These are phyloP conservation scores for Stenodema calcarata DNA, from an alignment of 2,888 invertebrate species.

Conservation along the genomic window DNA sequence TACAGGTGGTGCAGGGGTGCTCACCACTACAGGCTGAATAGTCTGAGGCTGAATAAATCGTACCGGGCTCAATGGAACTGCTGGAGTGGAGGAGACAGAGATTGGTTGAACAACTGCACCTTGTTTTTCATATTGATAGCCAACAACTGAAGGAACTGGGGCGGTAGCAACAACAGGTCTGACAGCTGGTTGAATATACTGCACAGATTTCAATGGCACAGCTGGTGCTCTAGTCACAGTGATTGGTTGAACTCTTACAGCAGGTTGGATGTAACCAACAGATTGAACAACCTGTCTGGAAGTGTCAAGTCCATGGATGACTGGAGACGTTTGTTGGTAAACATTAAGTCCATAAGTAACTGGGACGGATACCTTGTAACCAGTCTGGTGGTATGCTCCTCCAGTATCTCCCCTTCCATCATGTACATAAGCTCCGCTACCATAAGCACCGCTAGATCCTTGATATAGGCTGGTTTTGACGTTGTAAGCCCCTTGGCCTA, in stretches of 20 bases:
- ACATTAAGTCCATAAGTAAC: slow-evolving; percentile 34
- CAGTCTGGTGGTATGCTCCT: slow-evolving; percentile 40
- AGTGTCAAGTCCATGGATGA: slow-evolving; percentile 41
- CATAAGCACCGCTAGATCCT: slow-evolving; percentile 18
- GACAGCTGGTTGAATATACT: slow-evolving; percentile 48
- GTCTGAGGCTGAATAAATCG: slow-evolving; percentile 50
- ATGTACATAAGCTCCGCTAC: slow-evolving; percentile 50
- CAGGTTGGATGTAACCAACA: slow-evolving; percentile 46
- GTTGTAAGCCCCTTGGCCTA: slow-evolving; percentile 40
- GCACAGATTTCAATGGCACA: slow-evolving; percentile 42
- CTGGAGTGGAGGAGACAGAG: slow-evolving; percentile 44
- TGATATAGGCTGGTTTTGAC: slow-evolving; percentile 29
- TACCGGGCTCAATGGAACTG: slow-evolving; percentile 52
- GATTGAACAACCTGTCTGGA: slow-evolving; percentile 42
- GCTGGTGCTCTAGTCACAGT: slow-evolving; percentile 46
- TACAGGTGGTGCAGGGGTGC: slow-evolving; percentile 49
- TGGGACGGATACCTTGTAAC: neutral
- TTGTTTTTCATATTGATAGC: slow-evolving; percentile 35
- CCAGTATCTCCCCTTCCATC: slow-evolving; percentile 45
- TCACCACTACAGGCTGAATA: slow-evolving; percentile 47
- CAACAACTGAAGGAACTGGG: slow-evolving; percentile 43
- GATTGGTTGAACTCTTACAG: slow-evolving; percentile 50
- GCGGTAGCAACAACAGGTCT: slow-evolving; percentile 53
- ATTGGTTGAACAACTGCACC: slow-evolving; percentile 4
- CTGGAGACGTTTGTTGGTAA: slow-evolving; percentile 48